A percentile compares a stretch with the other conserved stretches of the same genome.
Conservation (phyloP, 2,113 vertebrate genomes). For the Pao palembangensis region DNA sequence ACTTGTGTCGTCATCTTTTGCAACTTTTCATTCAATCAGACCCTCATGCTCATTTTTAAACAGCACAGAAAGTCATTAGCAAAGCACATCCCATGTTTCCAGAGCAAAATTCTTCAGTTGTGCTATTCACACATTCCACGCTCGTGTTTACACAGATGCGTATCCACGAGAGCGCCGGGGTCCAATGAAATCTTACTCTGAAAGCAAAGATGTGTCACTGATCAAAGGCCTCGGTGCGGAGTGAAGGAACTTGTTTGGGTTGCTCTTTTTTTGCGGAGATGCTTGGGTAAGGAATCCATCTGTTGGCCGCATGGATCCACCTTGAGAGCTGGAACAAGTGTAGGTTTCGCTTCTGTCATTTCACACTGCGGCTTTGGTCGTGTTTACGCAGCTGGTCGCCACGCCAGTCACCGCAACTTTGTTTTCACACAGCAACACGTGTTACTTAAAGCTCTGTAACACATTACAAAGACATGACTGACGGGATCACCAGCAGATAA, state of each 20-base stretch:
- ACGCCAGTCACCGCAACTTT: conserved; percentile 74
- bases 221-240: conserved; percentile 91
- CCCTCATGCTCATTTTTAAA: conserved; percentile 44
- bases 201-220: conserved; percentile 82
- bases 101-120: conserved; percentile 74
- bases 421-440: conserved; percentile 78
- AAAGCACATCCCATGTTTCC: conserved; percentile 49
- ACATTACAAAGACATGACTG: conserved; percentile 74
- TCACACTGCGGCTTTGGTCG: conserved; percentile 43
- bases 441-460: conserved; percentile 79
- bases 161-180: conserved; percentile 83
- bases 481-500: conserved; percentile 76
- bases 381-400: conserved; percentile 79
- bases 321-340: conserved; percentile 76
- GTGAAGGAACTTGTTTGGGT: conserved; percentile 84
- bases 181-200: conserved; percentile 75
- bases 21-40: conserved; percentile 65
- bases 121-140: conserved; percentile 84
- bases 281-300: conserved; percentile 86
- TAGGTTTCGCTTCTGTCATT: conserved; percentile 57
- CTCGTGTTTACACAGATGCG: conserved; percentile 98
- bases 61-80: conserved; percentile 42
- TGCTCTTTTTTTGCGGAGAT: conserved; percentile 72
- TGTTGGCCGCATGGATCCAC: conserved; percentile 85
- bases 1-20: conserved; percentile 61